A percentile compares a stretch with the other conserved stretches of the same genome.
phyloP scores from a whole-genome alignment of 2,888 invertebrate species.

The Dysmachus trigonus region DNA sequence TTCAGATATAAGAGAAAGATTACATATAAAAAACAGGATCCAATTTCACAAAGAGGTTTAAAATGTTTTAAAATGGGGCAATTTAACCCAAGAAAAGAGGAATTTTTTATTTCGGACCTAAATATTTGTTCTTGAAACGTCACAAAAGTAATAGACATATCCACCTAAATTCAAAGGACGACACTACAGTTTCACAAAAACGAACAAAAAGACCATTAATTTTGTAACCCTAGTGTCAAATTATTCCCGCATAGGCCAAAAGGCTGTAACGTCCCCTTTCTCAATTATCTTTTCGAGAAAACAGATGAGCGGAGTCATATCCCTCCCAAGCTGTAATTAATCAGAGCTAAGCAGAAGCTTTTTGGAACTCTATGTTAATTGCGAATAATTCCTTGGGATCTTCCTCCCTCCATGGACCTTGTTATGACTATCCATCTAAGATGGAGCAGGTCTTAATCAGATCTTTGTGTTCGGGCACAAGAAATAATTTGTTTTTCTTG shows the following conservation, averaged over 20 bases:
- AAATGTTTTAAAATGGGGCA: not conserved
- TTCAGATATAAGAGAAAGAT: not conserved
- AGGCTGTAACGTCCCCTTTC: not conserved
- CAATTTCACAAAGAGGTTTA: not conserved
- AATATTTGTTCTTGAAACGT: not conserved
- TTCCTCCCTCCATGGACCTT: not conserved
- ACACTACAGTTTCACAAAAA: not conserved
- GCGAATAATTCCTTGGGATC: constrained; percentile 20
- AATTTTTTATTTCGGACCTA: not conserved
- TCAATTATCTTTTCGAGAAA: not conserved
- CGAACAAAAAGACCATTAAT: constrained; percentile 8
- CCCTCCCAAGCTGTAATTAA: constrained; percentile 15
- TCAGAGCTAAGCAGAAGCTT: constrained; percentile 27
- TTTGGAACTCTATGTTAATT: constrained; percentile 30
- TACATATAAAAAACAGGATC: not conserved
- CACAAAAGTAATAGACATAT: not conserved
- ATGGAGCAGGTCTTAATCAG: not conserved
- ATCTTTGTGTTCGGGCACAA: not conserved
- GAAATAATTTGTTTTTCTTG: not conserved
- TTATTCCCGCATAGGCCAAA: not conserved
- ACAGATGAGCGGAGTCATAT: constrained; percentile 31
- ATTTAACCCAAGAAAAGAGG: not conserved
- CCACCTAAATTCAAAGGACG: not conserved
- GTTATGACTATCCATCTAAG: not conserved
- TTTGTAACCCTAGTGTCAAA: not conserved